Conservation (phyloP, 2,797 vertebrate genomes). For the Pseudochromis fuscus region DNA sequence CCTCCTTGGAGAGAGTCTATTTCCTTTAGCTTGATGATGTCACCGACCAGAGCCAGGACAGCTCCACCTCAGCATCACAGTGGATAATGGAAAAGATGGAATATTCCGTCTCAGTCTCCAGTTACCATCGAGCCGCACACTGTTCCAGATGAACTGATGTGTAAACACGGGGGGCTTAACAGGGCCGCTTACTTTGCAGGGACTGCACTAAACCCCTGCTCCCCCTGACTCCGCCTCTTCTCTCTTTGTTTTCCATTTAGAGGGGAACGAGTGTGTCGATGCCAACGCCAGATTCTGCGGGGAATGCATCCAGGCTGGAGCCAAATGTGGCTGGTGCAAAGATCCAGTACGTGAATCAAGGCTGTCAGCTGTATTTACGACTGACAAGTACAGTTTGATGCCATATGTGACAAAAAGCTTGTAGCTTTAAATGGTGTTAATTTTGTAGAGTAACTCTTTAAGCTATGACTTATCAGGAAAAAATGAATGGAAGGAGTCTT, state of each 20-base stretch:
- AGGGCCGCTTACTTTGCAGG: conserved; percentile 61
- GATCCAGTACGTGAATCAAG: conserved; percentile 87
- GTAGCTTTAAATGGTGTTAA: not conserved
- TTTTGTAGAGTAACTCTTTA: not conserved
- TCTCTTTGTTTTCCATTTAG: conserved; percentile 82
- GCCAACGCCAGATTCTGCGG: conserved; percentile 96
- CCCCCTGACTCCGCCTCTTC: conserved; percentile 46
- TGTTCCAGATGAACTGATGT: conserved; percentile 67
- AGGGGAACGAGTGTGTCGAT: conserved; percentile 95
- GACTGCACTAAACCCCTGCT: conserved; percentile 20
- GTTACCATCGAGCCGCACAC: conserved; percentile 52
- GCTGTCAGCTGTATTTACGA: conserved; percentile 25
- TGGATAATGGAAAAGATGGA: conserved; percentile 69
- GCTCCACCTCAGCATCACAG: conserved; percentile 47
- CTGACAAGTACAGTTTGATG: conserved; percentile 28
- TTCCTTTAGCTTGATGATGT: conserved; percentile 47
- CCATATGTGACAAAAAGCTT: not conserved
- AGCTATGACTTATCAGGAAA: too few species aligned
- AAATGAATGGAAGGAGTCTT: too few species aligned
- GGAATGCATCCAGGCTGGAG: conserved; percentile 96
- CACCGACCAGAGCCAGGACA: conserved; percentile 9
- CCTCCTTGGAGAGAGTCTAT: not conserved
- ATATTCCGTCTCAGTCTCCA: conserved; percentile 63
- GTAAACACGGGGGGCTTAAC: conserved; percentile 60
- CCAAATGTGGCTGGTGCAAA: conserved; percentile 98